These are phyloP conservation scores for Caenorhabditis sp. DNA, from an alignment of 2,888 invertebrate genomes.

Conservation along the genomic window DNA sequence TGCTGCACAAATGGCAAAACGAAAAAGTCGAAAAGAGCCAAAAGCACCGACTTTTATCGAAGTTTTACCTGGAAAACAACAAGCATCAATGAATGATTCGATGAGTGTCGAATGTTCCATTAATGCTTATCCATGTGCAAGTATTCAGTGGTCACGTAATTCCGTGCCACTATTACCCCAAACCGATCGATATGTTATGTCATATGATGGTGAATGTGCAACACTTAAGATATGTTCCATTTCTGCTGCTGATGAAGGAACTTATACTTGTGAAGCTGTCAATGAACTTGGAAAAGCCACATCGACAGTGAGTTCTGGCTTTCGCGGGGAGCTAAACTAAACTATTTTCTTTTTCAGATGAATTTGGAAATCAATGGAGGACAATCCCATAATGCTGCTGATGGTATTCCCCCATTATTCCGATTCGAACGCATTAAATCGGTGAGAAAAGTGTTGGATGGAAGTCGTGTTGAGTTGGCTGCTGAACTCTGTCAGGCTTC, in stretches of 20 bases:
- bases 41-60: constrained; percentile 65
- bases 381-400: constrained; percentile 41
- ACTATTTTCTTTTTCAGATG: constrained; percentile 47
- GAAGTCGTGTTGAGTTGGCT: constrained; percentile 53
- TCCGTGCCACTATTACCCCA: constrained; percentile 60
- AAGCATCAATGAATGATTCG: constrained; percentile 56
- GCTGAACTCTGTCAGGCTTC: constrained; percentile 58
- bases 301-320: constrained; percentile 73
- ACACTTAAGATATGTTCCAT: constrained; percentile 59
- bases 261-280: constrained; percentile 79
- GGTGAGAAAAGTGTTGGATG: constrained; percentile 49
- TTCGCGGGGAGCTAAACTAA: not conserved
- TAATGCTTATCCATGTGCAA: constrained; percentile 64
- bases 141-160: constrained; percentile 66
- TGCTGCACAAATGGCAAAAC: constrained; percentile 42
- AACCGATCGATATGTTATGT: constrained; percentile 57
- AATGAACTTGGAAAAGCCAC: constrained; percentile 82
- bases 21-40: constrained; percentile 51
- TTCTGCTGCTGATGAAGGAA: constrained; percentile 74
- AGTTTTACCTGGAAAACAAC: constrained; percentile 61
- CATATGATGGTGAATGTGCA: constrained; percentile 70
- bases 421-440: constrained; percentile 51
- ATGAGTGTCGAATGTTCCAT: constrained; percentile 68
- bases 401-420: constrained; percentile 58
- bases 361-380: constrained; percentile 51